Base-by-base conservation (phyloP, 2,113 vertebrate species). In the Entomyzon cyanotis region DNA sequence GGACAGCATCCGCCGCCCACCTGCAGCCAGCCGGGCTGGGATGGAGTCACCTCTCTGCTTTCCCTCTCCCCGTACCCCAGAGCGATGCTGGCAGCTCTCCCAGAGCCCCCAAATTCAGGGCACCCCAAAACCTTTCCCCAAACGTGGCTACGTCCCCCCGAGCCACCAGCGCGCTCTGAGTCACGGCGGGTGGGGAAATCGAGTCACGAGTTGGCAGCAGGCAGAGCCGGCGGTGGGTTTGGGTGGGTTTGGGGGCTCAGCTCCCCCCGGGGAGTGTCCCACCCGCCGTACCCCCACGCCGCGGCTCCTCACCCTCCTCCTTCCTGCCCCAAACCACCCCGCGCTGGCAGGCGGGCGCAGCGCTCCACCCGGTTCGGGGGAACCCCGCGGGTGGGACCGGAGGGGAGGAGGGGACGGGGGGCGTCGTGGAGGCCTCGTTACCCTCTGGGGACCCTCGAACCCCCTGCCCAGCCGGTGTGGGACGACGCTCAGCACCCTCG, bases 1-100 rank as follows among this genome's bases (percentile, higher is more conserved):
- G 49, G 75, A 44, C n/a, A 9, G 12, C 60, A 75, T 86, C 85
- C 86, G 71, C 82, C 81, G 20, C 63, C 85, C 69, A 7, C 12
- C 2, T 12, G 46, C 75, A 13, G 33, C 76, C 81, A 10, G 76
- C 5, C 74, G 3, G 3, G 28, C 2, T 19, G 77, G 15, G 42
- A 56, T 2, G n/a, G 49, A 81, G 59, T 27, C 19, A 1, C 60
- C 5, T 47, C 39, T 44, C 30, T 9, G 21, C 2, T 47, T 2
- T 30, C 37, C 17, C 33, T 21, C 9, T 1, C 1, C 2, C 21
- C 25, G 24, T 14, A 13, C 7, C 30, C 59, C 5, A 1, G 9
- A 37, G n/a, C 0, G 4, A 9, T 2, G 53, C n/a, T 39, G 75
- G 20, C 19, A 77, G 31, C 30, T 24, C 27, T 3, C 63, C n/a